Evolutionary conservation across 2,888 invertebrate genomes (phyloP), one percentile per base, ranked within the genome.

Genomic region (Chromoteleia sp.): DNA sequence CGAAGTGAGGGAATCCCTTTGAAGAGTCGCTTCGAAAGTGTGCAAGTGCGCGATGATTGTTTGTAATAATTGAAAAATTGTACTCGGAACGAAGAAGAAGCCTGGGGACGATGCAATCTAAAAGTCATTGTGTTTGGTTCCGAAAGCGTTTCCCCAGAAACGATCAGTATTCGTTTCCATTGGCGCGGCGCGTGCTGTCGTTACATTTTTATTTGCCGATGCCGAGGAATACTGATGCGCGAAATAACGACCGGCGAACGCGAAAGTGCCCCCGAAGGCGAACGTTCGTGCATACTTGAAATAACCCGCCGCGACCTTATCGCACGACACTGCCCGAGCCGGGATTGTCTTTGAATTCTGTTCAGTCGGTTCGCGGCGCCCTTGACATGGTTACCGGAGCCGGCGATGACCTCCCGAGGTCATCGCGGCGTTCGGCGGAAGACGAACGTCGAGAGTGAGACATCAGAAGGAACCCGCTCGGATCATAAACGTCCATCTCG

Each of bases 311-410:
- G 14, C 21, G 70, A 71, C 70, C 70, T 71, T 71, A 71, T 71
- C 70, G 43, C 58, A 45, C 19, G 41, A 33, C 48, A 36, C 21
- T 33, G 56, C 25, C 21, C n/a, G 5, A 50, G 21, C 4, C 15
- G 52, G 19, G 14, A 73, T 43, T 61, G 73, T 73, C 73, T 61
- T 61, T 36, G 30, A 43, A 63, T 63, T 52, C 30, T 19, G 43
- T 30, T 19, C 14, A 25, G 43, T 68, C 71, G 30, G 65, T 67
- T 65, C 33, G 71, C 68, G 65, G 65, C 73, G 83, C 84, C 84
- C 85, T 85, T 85, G 85, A 85, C 85, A 84, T 83, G 79, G 79
- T 85, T 82, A 77, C 63, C 30, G 17, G 52, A 25, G 39, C 56
- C 65, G 74, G 30, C 63, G 56, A 68, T 73, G 82, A 84, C 81